These are phyloP conservation scores for Dexiosoma caninum DNA, from an alignment of 2,888 invertebrate species.

Conservation along the genomic window DNA sequence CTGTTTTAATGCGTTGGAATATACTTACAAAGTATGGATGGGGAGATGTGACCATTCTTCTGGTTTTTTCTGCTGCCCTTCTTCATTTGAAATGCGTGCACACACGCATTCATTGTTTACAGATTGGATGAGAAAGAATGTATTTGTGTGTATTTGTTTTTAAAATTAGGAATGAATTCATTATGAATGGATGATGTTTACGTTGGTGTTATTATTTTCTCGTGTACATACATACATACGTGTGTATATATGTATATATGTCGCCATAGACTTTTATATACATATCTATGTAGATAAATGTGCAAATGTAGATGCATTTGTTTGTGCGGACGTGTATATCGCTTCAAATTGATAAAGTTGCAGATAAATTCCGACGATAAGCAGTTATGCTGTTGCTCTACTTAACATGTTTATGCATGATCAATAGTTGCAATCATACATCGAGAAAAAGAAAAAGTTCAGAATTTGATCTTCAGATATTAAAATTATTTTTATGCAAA, in stretches of 20 bases:
- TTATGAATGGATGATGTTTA: slow-evolving; percentile 14
- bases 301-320: too few species aligned
- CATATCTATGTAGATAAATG: too few species aligned
- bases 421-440: too few species aligned
- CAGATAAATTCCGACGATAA: too few species aligned
- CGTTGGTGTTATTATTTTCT: neutral
- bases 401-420: too few species aligned
- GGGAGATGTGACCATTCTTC: neutral
- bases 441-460: too few species aligned
- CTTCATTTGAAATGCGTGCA: neutral
- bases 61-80: neutral
- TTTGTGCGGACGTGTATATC: too few species aligned
- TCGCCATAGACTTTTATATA: too few species aligned
- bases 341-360: too few species aligned
- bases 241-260: neutral
- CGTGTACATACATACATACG: neutral
- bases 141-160: slow-evolving; percentile 24
- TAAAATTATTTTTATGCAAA: too few species aligned
- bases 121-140: neutral
- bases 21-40: neutral
- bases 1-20: neutral
- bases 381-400: too few species aligned
- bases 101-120: neutral
- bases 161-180: slow-evolving; percentile 54
- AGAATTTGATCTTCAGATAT: too few species aligned